phyloP scores from a whole-genome alignment of 2,797 vertebrate species.

The Babyrousa celebensis region DNA sequence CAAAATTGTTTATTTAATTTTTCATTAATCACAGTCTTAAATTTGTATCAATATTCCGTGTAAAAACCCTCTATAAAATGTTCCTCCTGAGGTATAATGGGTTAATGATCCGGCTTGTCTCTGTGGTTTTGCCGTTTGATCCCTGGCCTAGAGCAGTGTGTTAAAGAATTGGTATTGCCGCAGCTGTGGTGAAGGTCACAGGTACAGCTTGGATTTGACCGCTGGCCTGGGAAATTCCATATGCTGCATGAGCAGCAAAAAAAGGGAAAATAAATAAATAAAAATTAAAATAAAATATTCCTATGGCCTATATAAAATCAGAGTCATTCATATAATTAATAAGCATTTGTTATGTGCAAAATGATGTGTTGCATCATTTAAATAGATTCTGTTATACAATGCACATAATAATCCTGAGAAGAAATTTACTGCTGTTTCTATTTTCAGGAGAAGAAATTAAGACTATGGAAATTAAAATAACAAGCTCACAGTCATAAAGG shows the following conservation, averaged over 20 bases:
- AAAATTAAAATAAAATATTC: not conserved
- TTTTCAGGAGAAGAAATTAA: not conserved
- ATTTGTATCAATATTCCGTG: not conserved
- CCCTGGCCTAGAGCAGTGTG: no score
- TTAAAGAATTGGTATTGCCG: no score
- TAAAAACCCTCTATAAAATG: not conserved
- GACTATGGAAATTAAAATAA: not conserved
- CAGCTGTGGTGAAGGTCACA: no score
- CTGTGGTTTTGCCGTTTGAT: no score
- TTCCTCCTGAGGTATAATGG: no score
- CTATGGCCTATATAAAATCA: not conserved
- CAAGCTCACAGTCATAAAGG: not conserved
- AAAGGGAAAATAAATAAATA: no score
- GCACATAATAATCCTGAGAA: not conserved
- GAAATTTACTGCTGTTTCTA: not conserved
- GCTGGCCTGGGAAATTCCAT: no score
- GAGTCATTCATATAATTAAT: not conserved
- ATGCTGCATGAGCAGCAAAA: no score
- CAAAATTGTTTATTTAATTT: not conserved
- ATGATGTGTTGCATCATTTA: not conserved
- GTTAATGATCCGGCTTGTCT: no score
- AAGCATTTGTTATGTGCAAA: not conserved
- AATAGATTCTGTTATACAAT: not conserved
- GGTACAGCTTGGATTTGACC: no score
- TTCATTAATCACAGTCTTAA: not conserved